These are phyloP conservation scores for Apolygus lucorum DNA, from an alignment of 1,140 invertebrate species.

Conservation along the genomic window DNA sequence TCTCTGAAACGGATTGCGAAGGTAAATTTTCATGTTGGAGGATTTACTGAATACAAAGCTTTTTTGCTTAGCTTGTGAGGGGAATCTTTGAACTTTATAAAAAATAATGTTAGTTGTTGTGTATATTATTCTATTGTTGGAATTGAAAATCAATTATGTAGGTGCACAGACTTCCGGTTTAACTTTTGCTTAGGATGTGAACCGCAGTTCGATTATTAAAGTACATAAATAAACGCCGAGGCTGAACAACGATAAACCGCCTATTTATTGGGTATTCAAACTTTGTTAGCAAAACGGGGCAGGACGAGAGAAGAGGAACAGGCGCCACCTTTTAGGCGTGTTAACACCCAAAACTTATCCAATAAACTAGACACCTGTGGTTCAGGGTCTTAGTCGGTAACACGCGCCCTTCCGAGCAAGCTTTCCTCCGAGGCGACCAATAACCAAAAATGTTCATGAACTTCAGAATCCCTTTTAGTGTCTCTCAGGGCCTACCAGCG, in stretches of 20 bases:
- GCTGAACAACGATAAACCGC: neutral
- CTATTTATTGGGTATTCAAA: neutral
- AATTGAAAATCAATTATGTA: too few relatives aligned
- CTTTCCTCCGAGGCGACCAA: neutral
- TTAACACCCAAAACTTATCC: slow-evolving; percentile 5
- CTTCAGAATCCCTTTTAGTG: neutral
- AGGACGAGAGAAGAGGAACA: neutral
- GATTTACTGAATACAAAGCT: too few relatives aligned
- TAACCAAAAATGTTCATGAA: slow-evolving; percentile 11
- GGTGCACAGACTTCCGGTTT: too few relatives aligned
- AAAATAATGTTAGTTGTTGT: too few relatives aligned
- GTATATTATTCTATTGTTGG: too few relatives aligned
- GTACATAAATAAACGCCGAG: neutral
- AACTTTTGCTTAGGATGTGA: too few relatives aligned
- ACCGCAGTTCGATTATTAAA: neutral
- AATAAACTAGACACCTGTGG: slow-evolving; percentile 10
- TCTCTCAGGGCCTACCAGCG: too few relatives aligned
- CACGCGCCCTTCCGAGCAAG: neutral
- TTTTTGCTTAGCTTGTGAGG: too few relatives aligned
- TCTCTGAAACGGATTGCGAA: too few relatives aligned
- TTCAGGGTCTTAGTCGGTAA: neutral
- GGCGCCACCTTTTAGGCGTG: neutral
- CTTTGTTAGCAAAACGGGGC: neutral
- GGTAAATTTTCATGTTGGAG: too few relatives aligned
- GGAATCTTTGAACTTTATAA: too few relatives aligned